Conservation (phyloP, 2,797 vertebrate genomes). For the Lagorchestes hirsutus region DNA sequence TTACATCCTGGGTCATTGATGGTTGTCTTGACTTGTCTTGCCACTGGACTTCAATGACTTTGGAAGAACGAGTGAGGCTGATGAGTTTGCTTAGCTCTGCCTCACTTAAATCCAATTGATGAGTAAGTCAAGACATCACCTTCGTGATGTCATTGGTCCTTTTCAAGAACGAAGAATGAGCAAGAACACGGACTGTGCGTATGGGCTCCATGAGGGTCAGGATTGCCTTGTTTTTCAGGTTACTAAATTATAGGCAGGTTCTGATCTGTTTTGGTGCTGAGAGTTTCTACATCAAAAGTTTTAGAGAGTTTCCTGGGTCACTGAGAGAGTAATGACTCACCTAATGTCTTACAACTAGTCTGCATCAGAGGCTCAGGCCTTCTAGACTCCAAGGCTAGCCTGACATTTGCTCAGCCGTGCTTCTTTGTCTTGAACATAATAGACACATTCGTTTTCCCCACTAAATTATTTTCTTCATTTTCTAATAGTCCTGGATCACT, state of each 20-base stretch:
- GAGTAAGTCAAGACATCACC: not conserved
- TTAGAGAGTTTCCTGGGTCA: not conserved
- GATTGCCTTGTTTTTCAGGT: not conserved
- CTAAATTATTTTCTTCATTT: not conserved
- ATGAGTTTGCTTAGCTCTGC: not conserved
- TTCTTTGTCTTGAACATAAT: not conserved
- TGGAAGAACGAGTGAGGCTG: not conserved
- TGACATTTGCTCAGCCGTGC: not conserved
- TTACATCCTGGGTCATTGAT: not conserved
- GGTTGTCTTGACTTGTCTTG: not conserved
- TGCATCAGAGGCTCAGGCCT: not conserved
- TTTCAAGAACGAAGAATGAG: not conserved
- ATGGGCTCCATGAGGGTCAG: not conserved
- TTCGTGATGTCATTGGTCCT: not conserved
- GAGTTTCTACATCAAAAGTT: not conserved
- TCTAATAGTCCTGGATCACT: not conserved
- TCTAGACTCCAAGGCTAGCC: not conserved
- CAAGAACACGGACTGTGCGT: not conserved
- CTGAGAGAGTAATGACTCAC: not conserved
- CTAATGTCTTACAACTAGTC: not conserved
- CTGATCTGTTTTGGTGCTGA: not conserved
- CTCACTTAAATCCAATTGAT: not conserved
- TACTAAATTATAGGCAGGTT: not conserved
- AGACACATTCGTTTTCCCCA: not conserved
- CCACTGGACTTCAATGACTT: not conserved